Conservation (phyloP, 2,888 invertebrate genomes). For the Agrochola litura region DNA sequence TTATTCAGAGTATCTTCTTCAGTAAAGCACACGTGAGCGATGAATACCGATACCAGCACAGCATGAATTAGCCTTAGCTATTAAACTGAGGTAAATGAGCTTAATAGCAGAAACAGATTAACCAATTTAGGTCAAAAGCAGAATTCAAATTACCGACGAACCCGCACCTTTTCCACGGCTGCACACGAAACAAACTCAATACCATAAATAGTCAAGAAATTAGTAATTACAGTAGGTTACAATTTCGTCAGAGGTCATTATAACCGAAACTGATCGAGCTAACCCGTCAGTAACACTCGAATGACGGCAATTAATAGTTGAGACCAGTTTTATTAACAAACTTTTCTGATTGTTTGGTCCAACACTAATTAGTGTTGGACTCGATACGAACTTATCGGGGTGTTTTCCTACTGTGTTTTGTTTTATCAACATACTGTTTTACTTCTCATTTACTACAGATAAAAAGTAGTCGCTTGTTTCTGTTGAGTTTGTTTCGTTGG, state of each 20-base stretch:
- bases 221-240: slow-evolving; percentile 44
- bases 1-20: not conserved
- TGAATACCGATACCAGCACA: not conserved
- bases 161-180: slow-evolving; percentile 9
- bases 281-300: slow-evolving; percentile 63
- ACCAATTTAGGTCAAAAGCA: slow-evolving; percentile 8
- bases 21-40: not conserved
- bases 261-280: slow-evolving; percentile 53
- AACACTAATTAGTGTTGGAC: slow-evolving; percentile 77
- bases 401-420: slow-evolving; percentile 53
- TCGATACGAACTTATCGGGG: slow-evolving; percentile 61
- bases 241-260: slow-evolving; percentile 46
- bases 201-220: slow-evolving; percentile 41
- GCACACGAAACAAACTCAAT: slow-evolving; percentile 17
- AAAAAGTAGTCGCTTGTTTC: slow-evolving; percentile 21
- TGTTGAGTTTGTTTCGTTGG: slow-evolving; percentile 18
- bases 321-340: slow-evolving; percentile 75
- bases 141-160: slow-evolving; percentile 10
- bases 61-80: not conserved
- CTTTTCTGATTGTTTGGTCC: slow-evolving; percentile 73
- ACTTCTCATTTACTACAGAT: slow-evolving; percentile 16
- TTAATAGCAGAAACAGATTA: slow-evolving; percentile 12
- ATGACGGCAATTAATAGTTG: slow-evolving; percentile 75
- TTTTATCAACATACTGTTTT: slow-evolving; percentile 52
- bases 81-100: slow-evolving; percentile 1